phyloP scores from a whole-genome alignment of 2,888 invertebrate species.

The Rotaria magnacalcarata region DNA sequence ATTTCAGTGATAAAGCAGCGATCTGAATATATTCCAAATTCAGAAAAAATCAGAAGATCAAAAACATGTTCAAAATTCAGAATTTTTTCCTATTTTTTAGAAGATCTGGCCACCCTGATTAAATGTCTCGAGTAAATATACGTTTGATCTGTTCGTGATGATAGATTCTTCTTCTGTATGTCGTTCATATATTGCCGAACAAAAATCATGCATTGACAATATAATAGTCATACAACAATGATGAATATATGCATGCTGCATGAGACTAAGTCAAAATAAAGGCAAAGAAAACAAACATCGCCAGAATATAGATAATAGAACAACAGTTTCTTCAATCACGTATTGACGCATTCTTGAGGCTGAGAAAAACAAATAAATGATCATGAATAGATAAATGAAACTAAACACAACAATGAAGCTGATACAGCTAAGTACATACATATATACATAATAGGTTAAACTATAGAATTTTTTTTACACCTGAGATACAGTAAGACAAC shows the following conservation, averaged over 20 bases:
- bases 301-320: background rate
- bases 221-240: background rate
- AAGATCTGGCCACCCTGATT: no score
- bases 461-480: background rate
- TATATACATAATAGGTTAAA: background rate
- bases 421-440: background rate
- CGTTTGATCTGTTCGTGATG: no score
- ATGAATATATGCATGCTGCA: background rate
- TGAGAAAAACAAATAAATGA: background rate
- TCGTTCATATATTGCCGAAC: background rate
- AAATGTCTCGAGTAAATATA: no score
- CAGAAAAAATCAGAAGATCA: no score
- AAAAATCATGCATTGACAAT: background rate
- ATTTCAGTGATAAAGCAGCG: no score
- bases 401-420: background rate
- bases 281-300: background rate
- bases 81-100: no score
- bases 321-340: background rate
- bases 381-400: background rate
- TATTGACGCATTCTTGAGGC: background rate
- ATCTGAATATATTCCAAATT: no score
- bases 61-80: no score
- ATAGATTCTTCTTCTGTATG: background rate
- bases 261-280: background rate
- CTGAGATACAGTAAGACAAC: background rate